Evolutionary conservation across 1,140 invertebrate genomes (phyloP).

Genomic region (Lepidurus arcticus): DNA sequence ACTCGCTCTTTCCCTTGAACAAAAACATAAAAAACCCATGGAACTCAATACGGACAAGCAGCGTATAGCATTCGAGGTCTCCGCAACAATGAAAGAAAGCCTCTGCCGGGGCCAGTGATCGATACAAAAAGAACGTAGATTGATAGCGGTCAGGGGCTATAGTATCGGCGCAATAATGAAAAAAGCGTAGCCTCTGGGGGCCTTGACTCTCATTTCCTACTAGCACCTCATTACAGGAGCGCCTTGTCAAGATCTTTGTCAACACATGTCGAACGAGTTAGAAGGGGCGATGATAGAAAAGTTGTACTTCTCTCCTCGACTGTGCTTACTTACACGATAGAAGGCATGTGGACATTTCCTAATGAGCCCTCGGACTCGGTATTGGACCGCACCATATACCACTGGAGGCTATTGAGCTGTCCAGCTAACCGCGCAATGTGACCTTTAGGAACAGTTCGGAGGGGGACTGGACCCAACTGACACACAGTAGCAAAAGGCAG

Average conservation of each 20-base stretch:
- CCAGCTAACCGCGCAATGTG: background rate
- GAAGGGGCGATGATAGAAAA: background rate
- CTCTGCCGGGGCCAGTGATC: background rate
- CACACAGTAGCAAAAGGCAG: background rate
- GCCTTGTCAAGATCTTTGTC: slow-evolving; percentile 10
- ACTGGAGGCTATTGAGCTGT: slow-evolving; percentile 1
- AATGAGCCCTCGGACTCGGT: background rate
- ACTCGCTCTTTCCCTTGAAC: no score
- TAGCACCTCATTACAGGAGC: slow-evolving; percentile 8
- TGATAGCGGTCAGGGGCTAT: background rate
- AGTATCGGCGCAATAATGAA: slow-evolving; percentile 6
- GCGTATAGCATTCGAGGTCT: background rate
- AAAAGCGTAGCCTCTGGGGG: background rate
- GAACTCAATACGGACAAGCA: slow-evolving; percentile 40
- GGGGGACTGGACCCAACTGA: slow-evolving; percentile 1
- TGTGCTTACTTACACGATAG: background rate
- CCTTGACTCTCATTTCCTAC: background rate
- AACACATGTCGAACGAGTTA: background rate
- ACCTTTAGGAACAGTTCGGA: background rate
- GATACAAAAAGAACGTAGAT: background rate
- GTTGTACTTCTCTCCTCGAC: background rate
- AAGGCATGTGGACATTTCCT: background rate
- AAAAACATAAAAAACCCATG: slow-evolving; percentile 46
- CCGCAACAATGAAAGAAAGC: background rate
- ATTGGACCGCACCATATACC: background rate